Base-by-base conservation (phyloP, 35 echinoderm and acorn worm genomes). In the Amphiura filiformis region DNA sequence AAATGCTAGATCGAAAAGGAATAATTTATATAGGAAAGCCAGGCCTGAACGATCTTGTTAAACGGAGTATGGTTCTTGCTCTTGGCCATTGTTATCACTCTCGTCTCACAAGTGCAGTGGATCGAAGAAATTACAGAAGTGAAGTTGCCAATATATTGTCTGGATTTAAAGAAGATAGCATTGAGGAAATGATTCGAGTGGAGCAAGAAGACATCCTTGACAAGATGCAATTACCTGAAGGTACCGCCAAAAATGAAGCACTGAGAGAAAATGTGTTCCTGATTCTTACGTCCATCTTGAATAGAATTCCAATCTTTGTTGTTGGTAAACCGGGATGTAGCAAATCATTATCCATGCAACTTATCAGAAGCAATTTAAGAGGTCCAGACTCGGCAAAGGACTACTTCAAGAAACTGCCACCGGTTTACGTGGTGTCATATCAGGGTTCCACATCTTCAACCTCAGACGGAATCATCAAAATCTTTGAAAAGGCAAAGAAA, bases 251-350 rank as follows among this genome's bases (percentile, higher is more conserved):
- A 37, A 87, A 87, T 76, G 65, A 77, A 31, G 85, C 85, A 78
- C 39, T 87, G 3, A 65, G 85, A 22, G 85, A 87, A 38, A 87
- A 87, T 18, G 85, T 87, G 0, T 87, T 87, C 32, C 65, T 87
- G 39, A 38, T 87, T 17, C 75, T 87, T 39, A 36, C 42, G 7
- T 87, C 65, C 14, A 78, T 87, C 40, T 36, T 87, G 0, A 78
- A 77, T 37, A 42, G 75, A 15, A 87, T 87, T 20, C 85, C 85
- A 5, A 70, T 87, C 9, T 87, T 87, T 80, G 34, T 89, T 34
- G 88, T 89, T 32, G 88, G 88, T 4, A 89, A 89, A 70, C 88
- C 88, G 0, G 88, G 88, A 18, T 61, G 88, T 40, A 81, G 77
- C 56, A 89, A 89, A 35, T 89, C 88, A 18, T 39, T 89, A 1